Conservation (phyloP, 2,888 invertebrate genomes). For the Pseudococcus longispinus region DNA sequence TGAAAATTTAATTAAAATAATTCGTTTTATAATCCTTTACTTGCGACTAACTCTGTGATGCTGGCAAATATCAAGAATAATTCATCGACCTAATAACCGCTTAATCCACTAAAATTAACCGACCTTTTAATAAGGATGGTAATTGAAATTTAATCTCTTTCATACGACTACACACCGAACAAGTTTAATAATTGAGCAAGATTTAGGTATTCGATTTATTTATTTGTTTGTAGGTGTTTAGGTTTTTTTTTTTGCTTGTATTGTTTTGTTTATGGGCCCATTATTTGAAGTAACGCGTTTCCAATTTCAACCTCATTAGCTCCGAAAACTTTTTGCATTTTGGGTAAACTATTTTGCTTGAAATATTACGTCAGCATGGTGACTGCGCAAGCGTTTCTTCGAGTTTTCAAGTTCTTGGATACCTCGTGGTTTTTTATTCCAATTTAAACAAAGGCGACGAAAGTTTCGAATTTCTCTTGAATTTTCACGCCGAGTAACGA, state of each 20-base stretch:
- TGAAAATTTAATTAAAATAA: slow-evolving; percentile 18
- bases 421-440: neutral
- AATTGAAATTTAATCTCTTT: slow-evolving; percentile 19
- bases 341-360: neutral
- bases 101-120: neutral
- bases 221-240: neutral
- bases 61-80: neutral
- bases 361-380: neutral
- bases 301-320: neutral
- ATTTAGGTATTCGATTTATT: neutral
- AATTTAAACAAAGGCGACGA: neutral
- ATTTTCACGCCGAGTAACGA: neutral
- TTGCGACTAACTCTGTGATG: neutral
- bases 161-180: neutral
- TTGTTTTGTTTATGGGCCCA: neutral
- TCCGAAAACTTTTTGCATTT: neutral
- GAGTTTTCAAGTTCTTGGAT: neutral
- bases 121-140: neutral
- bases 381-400: neutral
- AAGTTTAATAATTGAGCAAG: neutral
- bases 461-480: neutral
- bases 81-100: neutral
- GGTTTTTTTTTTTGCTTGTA: neutral
- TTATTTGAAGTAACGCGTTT: neutral
- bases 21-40: neutral